Base-by-base conservation (phyloP, 2,888 invertebrate genomes). In the Nymphalis urticae region DNA sequence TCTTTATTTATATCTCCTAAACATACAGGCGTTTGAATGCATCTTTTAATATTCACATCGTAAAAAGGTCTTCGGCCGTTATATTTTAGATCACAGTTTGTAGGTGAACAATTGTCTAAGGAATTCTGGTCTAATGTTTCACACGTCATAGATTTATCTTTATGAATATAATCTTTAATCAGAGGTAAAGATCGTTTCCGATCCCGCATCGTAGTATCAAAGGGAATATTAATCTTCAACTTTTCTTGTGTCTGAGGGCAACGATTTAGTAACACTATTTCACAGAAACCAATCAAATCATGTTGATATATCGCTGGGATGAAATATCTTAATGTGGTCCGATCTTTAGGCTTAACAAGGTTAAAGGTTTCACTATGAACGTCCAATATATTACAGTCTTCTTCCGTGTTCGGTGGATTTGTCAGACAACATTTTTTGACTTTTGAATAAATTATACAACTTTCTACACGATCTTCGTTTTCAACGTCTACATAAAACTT, bases 61-160 rank as follows among this genome's bases (percentile, higher is more conserved):
- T 79, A 90, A 73, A 81, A 83, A 3, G 86, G 77, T 64, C 77
- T 84, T 19, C 75, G 73, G 5, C 86, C 89, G 19, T 76, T 75
- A 73, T 91, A 91, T 77, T 89, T 90, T 0, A 81, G 61, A 70
- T 86, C 84, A 76, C 90, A 91, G 48, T 85, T 76, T 0, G 85
- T 82, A 7, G 88, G 85, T 51, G 66, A 71, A 68, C 91, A 91
- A 16, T 81, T 64, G 50, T 82, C 79, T 10, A 89, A 73, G 2
- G 86, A 76, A 70, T 91, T 83, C 62, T 84, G 79, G 65, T 91
- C 91, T 50, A 83, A 48, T 9, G 77, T 77, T 13, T 77, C 76
- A 72, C 90, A 91, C n/a, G 63, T 56, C 5, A 54, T 72, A 6
- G 17, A 62, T 70, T 78, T 82, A 50, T 66, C 67, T 48, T 72